Evolutionary conservation across 2,113 vertebrate genomes (phyloP).

Genomic region (Nerophis ophidion): DNA sequence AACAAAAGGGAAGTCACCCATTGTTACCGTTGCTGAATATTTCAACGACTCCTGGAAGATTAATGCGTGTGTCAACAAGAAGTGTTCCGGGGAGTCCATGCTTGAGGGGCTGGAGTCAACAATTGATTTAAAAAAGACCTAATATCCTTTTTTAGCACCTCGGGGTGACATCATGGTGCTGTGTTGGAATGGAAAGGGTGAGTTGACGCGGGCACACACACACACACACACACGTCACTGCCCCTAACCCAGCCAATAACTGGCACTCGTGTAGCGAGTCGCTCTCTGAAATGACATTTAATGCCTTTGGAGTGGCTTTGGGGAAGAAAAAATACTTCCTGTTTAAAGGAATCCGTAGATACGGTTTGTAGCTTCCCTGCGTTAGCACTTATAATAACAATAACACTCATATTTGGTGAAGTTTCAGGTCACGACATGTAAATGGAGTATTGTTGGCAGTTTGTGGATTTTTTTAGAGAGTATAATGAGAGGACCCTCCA

Average conservation of each 20-base stretch:
- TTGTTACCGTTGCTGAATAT: too few relatives aligned
- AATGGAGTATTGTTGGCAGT: too few relatives aligned
- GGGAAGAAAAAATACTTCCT: constrained; percentile 11
- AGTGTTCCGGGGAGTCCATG: constrained; percentile 14
- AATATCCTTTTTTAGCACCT: constrained; percentile 34
- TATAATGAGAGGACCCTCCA: too few relatives aligned
- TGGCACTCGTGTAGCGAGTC: constrained; percentile 7
- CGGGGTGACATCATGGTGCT: constrained; percentile 39
- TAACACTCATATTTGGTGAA: too few relatives aligned
- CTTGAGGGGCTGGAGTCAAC: constrained; percentile 9
- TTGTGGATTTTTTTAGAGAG: too few relatives aligned
- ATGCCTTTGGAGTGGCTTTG: constrained; percentile 1
- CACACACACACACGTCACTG: constrained; percentile 19
- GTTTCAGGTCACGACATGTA: too few relatives aligned
- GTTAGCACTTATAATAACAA: too few relatives aligned
- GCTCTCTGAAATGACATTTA: constrained; percentile 24
- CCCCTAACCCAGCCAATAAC: constrained; percentile 11
- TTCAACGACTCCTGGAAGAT: too few relatives aligned
- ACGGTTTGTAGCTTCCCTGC: constrained; percentile 6
- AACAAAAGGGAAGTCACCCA: too few relatives aligned
- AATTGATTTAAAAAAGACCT: constrained; percentile 15
- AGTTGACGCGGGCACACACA: constrained; percentile 23
- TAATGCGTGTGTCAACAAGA: neutral
- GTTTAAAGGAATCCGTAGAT: constrained; percentile 10
- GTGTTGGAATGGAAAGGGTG: constrained; percentile 48